Conservation (phyloP, 2,888 invertebrate species). For the Troilus luridus region DNA sequence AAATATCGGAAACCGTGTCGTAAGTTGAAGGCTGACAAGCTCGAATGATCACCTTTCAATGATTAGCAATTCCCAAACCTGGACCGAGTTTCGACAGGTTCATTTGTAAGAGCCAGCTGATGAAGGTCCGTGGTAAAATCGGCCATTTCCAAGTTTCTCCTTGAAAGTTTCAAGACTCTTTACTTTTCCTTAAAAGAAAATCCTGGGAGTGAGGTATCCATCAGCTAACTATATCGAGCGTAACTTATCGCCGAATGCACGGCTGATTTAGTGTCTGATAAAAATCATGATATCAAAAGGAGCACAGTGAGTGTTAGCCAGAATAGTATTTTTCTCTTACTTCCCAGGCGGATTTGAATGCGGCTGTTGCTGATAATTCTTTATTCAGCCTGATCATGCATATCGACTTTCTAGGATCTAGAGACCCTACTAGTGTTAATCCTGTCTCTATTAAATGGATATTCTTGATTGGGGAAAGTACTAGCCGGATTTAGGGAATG, state of each 20-base stretch:
- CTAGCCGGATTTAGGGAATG: too few relatives aligned
- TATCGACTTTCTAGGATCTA: too few relatives aligned
- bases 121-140: conserved; percentile 23
- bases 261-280: not conserved
- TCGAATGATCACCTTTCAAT: conserved; percentile 8
- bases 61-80: conserved; percentile 11
- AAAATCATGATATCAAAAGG: not conserved
- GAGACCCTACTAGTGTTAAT: too few relatives aligned
- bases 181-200: not conserved
- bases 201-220: not conserved
- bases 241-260: not conserved
- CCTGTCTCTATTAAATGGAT: too few relatives aligned
- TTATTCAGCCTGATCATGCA: too few relatives aligned
- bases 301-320: too few relatives aligned
- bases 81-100: conserved; percentile 15
- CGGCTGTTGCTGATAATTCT: too few relatives aligned
- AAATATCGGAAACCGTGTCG: not conserved
- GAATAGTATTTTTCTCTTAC: too few relatives aligned
- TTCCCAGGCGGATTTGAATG: too few relatives aligned
- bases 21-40: not conserved
- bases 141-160: conserved; percentile 10
- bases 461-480: too few relatives aligned
- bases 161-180: not conserved
- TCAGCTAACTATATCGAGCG: not conserved
- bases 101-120: not conserved